Evolutionary conservation across 2,113 vertebrate genomes (phyloP).

Genomic region (Xiphophorus maculatus): DNA sequence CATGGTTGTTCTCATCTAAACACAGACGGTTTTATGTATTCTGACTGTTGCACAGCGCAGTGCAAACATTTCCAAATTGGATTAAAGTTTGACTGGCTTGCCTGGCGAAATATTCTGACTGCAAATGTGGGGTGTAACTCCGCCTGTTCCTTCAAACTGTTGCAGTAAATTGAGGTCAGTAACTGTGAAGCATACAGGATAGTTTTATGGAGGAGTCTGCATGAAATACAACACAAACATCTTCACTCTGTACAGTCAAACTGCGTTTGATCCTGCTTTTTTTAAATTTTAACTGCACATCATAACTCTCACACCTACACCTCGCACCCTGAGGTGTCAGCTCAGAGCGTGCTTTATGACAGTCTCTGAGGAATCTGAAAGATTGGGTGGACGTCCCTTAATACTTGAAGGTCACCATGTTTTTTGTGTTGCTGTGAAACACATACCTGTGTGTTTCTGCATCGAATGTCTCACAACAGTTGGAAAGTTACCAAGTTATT

Average conservation of each 20-base stretch:
- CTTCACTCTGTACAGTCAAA: conserved; percentile 25
- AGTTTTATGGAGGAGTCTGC: neutral
- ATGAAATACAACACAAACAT: conserved; percentile 30
- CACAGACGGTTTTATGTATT: conserved; percentile 2
- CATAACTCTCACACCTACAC: conserved; percentile 49
- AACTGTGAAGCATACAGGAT: neutral
- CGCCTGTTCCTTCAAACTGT: neutral
- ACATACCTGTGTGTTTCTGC: neutral
- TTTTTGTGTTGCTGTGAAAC: conserved; percentile 11
- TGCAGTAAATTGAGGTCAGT: neutral
- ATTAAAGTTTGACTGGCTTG: conserved; percentile 36
- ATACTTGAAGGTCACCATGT: conserved; percentile 61
- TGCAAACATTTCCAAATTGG: conserved; percentile 37
- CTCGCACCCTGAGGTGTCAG: conserved; percentile 54
- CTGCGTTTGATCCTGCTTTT: conserved; percentile 19
- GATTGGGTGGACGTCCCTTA: conserved; percentile 56
- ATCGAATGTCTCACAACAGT: neutral
- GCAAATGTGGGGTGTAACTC: neutral
- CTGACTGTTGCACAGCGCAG: neutral
- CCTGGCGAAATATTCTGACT: conserved; percentile 23
- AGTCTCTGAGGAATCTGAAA: conserved; percentile 25
- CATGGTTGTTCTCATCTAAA: neutral
- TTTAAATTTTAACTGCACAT: conserved; percentile 42
- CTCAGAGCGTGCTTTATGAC: conserved; percentile 59
- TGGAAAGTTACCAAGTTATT: neutral